Evolutionary conservation across 2,888 invertebrate species (phyloP).

Genomic region (Xestia ashworthii): DNA sequence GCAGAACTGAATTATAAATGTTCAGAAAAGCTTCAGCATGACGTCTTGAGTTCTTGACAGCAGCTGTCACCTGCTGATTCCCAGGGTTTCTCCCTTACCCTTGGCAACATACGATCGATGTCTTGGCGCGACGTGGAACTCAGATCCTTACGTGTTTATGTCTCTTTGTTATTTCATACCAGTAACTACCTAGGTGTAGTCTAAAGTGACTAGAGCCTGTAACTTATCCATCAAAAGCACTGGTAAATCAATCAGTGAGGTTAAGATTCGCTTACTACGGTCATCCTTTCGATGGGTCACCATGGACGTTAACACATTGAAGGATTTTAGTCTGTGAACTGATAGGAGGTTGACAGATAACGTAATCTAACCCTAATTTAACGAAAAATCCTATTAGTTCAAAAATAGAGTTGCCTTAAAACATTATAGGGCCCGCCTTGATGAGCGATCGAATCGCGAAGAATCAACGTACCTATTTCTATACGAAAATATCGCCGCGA

Average conservation of each 20-base stretch:
- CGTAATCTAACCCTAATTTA: not conserved
- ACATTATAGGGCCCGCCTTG: too few relatives aligned
- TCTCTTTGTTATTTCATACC: not conserved
- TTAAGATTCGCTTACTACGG: not conserved
- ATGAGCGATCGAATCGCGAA: too few relatives aligned
- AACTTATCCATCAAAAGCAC: not conserved
- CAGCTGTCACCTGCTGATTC: slow-evolving; percentile 42
- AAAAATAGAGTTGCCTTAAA: too few relatives aligned
- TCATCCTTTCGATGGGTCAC: not conserved
- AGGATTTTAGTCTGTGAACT: not conserved
- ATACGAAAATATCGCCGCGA: too few relatives aligned
- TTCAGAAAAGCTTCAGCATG: not conserved
- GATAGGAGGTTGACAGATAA: not conserved
- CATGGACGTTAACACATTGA: not conserved
- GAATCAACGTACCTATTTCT: too few relatives aligned
- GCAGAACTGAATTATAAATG: slow-evolving; percentile 25
- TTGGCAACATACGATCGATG: slow-evolving; percentile 40
- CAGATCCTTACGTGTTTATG: not conserved
- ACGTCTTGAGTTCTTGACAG: not conserved
- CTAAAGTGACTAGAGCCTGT: not conserved
- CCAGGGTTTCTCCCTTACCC: slow-evolving; percentile 27
- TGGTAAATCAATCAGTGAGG: too few relatives aligned
- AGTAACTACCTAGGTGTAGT: not conserved
- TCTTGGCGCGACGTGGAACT: not conserved
- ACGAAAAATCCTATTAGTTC: not conserved